phyloP scores from a whole-genome alignment of 1,140 invertebrate species.

The Arctopsyche grandis region DNA sequence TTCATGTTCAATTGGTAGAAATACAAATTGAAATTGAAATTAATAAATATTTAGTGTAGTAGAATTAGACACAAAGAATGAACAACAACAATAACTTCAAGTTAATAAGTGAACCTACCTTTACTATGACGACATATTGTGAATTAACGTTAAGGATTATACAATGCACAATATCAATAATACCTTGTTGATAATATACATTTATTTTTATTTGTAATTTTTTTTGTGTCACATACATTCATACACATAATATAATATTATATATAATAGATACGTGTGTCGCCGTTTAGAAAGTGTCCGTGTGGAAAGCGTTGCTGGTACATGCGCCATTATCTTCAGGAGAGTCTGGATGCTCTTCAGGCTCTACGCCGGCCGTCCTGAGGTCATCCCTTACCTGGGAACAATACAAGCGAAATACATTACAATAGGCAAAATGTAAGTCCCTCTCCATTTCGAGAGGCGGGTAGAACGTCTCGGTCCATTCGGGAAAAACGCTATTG shows the following conservation, averaged over 20 bases:
- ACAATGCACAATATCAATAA: conserved; percentile 27
- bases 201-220: not conserved
- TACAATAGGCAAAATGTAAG: not conserved
- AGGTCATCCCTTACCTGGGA: conserved; percentile 63
- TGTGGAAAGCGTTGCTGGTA: conserved; percentile 64
- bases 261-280: not conserved
- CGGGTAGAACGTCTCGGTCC: too few relatives aligned
- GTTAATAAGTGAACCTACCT: too few relatives aligned
- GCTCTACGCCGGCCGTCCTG: conserved; percentile 63
- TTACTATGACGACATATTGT: too few relatives aligned
- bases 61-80: too few relatives aligned
- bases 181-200: conserved; percentile 20
- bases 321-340: conserved; percentile 64
- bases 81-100: too few relatives aligned
- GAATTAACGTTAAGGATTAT: not conserved
- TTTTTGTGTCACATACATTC: not conserved
- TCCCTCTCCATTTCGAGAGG: too few relatives aligned
- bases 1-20: too few relatives aligned
- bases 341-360: conserved; percentile 63
- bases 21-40: too few relatives aligned
- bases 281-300: conserved; percentile 51
- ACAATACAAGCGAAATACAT: conserved; percentile 10
- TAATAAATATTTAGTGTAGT: too few relatives aligned
- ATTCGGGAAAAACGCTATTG: too few relatives aligned
- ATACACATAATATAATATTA: not conserved